Evolutionary conservation across 2,113 vertebrate species (phyloP).

Genomic region (Fulmarus glacialis): DNA sequence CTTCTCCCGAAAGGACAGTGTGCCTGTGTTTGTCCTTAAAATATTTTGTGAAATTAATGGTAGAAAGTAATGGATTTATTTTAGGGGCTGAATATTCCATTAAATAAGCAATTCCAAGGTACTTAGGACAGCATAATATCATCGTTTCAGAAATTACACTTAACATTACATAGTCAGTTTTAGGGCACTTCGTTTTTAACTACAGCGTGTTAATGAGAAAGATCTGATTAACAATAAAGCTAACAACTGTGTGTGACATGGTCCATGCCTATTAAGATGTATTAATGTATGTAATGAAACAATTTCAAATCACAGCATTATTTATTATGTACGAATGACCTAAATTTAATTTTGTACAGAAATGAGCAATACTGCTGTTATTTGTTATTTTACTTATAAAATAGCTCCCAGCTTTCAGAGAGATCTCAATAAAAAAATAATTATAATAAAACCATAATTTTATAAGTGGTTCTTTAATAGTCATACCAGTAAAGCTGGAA

Average conservation of each 20-base stretch:
- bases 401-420: neutral
- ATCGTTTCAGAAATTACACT: conserved; percentile 23
- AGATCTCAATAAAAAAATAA: neutral
- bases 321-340: neutral
- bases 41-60: neutral
- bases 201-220: conserved; percentile 37
- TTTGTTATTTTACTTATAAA: neutral
- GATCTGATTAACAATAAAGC: conserved; percentile 48
- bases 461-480: neutral
- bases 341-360: neutral
- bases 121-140: neutral
- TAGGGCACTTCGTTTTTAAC: conserved; percentile 24
- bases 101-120: neutral
- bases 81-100: neutral
- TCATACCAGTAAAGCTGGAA: neutral
- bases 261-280: neutral
- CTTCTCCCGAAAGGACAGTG: neutral
- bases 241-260: conserved; percentile 9
- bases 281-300: neutral
- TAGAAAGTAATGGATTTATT: neutral
- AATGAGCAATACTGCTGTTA: neutral
- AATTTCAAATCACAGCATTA: conserved; percentile 22
- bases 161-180: neutral
- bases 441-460: neutral
- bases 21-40: neutral